These are phyloP conservation scores for Tychaedon coryphoeus DNA, from an alignment of 2,113 vertebrate species.

Conservation along the genomic window DNA sequence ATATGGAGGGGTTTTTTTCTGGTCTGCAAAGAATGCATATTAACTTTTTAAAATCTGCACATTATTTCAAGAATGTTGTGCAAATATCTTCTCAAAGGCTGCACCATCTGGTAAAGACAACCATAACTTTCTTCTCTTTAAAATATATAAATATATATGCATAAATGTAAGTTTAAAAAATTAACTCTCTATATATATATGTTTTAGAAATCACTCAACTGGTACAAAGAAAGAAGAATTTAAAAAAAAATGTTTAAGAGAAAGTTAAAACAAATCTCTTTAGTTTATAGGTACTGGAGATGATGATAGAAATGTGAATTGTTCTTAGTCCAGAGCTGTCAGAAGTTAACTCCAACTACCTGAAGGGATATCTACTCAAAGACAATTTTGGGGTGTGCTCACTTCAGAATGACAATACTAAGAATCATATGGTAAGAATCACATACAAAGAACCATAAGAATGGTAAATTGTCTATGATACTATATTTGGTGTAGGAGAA, in stretches of 20 bases:
- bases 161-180: neutral
- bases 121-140: neutral
- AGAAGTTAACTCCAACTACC: constrained; percentile 18
- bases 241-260: neutral
- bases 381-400: neutral
- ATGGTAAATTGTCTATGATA: neutral
- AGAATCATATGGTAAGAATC: too few relatives aligned
- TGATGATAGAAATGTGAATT: constrained; percentile 41
- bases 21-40: neutral
- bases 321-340: constrained; percentile 1
- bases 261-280: constrained; percentile 10
- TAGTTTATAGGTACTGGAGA: constrained; percentile 23
- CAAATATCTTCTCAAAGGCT: neutral
- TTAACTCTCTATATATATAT: neutral
- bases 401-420: neutral
- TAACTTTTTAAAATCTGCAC: neutral
- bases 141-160: neutral
- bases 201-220: neutral
- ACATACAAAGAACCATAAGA: too few relatives aligned
- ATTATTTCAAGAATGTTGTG: neutral
- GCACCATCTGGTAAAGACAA: neutral
- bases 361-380: neutral
- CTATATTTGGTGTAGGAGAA: neutral
- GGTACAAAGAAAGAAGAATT: neutral
- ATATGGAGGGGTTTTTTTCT: neutral